Evolutionary conservation across 1,140 invertebrate genomes (phyloP).

Genomic region (Prorops nasuta): DNA sequence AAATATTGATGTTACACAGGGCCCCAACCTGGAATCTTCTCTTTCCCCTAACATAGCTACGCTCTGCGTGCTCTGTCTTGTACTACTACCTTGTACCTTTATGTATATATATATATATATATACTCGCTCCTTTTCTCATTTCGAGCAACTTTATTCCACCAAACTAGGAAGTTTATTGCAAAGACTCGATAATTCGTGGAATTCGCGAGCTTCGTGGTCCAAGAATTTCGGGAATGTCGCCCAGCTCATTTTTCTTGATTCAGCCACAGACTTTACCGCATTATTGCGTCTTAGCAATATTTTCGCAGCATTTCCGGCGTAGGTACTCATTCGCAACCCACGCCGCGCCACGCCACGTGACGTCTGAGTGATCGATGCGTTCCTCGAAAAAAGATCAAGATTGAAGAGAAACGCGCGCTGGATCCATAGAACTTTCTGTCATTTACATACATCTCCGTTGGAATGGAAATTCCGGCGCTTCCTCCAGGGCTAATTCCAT

Average conservation of each 20-base stretch:
- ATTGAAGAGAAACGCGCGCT: constrained; percentile 22
- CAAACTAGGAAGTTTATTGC: too few relatives aligned
- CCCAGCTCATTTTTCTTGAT: too few relatives aligned
- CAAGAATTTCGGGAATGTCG: too few relatives aligned
- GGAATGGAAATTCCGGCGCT: constrained; percentile 2
- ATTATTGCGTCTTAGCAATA: constrained; percentile 13
- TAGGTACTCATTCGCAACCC: background rate
- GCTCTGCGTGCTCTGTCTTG: too few relatives aligned
- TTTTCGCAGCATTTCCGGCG: background rate
- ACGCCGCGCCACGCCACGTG: background rate
- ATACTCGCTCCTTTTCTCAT: too few relatives aligned
- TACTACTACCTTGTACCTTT: too few relatives aligned
- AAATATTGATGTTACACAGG: constrained; percentile 57
- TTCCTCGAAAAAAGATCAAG: constrained; percentile 28
- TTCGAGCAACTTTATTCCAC: too few relatives aligned
- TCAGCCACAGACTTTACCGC: constrained; percentile 5
- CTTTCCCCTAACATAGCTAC: too few relatives aligned
- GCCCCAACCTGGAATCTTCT: too few relatives aligned
- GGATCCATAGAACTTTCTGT: constrained; percentile 10
- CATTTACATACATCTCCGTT: constrained; percentile 15
- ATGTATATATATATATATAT: too few relatives aligned
- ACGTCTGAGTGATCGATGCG: constrained; percentile 26
- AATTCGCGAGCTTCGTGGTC: too few relatives aligned
- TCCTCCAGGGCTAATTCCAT: background rate
- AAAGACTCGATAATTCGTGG: too few relatives aligned